These are phyloP conservation scores for Myrmophylax atrothorax DNA, from an alignment of 2,113 vertebrate genomes.

Conservation along the genomic window DNA sequence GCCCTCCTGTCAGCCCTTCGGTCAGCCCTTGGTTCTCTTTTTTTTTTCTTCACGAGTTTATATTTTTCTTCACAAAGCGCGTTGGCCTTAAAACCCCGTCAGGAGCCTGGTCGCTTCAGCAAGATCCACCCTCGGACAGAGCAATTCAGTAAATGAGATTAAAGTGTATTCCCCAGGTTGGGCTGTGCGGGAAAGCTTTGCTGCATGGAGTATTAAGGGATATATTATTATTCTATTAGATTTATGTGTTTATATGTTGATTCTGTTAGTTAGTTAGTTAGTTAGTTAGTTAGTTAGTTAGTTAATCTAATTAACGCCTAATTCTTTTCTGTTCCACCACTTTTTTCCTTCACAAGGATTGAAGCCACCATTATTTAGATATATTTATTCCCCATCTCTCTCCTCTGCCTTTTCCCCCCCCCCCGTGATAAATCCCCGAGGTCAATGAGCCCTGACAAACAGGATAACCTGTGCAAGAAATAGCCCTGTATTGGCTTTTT, in stretches of 20 bases:
- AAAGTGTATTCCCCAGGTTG: not conserved
- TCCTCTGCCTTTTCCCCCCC: not conserved
- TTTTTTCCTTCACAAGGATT: not conserved
- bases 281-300: too few species aligned
- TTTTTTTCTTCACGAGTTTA: not conserved
- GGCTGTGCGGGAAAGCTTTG: not conserved
- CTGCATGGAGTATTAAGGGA: not conserved
- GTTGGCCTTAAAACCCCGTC: not conserved
- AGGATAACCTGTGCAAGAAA: not conserved
- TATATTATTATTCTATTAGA: not conserved
- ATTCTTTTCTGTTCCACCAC: not conserved
- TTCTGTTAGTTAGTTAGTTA: too few species aligned
- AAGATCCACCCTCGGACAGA: not conserved
- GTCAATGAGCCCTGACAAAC: not conserved
- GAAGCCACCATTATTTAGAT: not conserved
- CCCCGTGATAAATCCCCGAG: not conserved
- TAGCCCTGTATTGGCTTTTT: too few species aligned
- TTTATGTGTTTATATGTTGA: not conserved
- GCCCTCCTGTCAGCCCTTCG: too few species aligned
- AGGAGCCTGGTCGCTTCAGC: not conserved
- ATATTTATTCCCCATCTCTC: not conserved
- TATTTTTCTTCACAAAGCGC: not conserved
- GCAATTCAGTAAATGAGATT: not conserved
- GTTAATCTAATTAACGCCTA: not conserved
- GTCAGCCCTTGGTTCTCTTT: fast-evolving